Percentiles rank a stretch among this genome's conserved stretches.
Evolutionary conservation across 2,113 vertebrate species (phyloP).

Genomic region (Hylia prasina): DNA sequence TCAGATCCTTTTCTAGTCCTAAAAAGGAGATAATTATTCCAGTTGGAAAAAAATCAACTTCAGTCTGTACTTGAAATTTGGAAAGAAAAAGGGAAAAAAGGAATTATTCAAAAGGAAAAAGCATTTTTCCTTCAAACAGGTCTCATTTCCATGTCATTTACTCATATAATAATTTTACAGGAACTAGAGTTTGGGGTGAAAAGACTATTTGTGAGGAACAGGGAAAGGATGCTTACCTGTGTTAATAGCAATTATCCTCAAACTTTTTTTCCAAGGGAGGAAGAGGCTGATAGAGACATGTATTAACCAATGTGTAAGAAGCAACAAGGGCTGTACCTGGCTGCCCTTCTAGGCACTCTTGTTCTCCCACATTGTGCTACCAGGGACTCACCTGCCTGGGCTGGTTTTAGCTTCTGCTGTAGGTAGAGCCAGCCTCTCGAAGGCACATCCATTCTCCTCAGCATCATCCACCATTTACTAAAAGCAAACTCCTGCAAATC

Average conservation of each 20-base stretch:
- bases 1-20: not conserved
- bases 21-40: not conserved
- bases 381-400: not conserved
- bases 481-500: not conserved
- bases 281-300: not conserved
- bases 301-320: not conserved
- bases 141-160: not conserved
- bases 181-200: not conserved
- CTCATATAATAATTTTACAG: not conserved
- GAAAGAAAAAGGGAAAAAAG: fast-evolving
- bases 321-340: not conserved
- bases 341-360: not conserved
- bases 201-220: not conserved
- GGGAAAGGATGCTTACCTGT: not conserved
- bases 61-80: not conserved
- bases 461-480: not conserved
- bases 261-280: not conserved
- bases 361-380: not conserved
- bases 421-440: not conserved
- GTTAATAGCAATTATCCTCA: not conserved
- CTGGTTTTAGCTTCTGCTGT: not conserved
- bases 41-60: not conserved
- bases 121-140: not conserved
- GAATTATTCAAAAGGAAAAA: not conserved
- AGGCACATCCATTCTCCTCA: not conserved